Conservation (phyloP, 2,797 vertebrate genomes). For the Acrossocheilus fasciatus region DNA sequence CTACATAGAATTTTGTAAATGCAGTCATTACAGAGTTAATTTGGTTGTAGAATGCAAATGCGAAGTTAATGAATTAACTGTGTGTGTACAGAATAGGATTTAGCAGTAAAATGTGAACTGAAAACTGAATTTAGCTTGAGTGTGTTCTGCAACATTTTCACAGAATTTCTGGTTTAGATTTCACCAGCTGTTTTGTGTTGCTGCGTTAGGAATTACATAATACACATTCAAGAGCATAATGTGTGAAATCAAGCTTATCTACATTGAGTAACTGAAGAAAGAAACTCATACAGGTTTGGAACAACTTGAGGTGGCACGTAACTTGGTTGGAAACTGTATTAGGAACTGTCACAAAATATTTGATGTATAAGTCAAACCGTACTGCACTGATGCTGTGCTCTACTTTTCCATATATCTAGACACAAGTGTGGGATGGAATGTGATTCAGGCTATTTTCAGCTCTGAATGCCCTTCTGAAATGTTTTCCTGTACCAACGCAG, state of each 20-base stretch:
- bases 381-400: background rate
- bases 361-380: background rate
- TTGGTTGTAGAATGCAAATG: background rate
- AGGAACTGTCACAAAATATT: background rate
- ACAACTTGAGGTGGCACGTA: background rate
- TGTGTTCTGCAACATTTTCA: too few relatives aligned
- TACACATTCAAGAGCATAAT: background rate
- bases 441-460: background rate
- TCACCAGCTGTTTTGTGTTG: background rate
- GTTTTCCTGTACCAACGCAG: background rate
- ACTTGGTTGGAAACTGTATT: conserved; percentile 5
- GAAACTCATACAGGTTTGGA: background rate
- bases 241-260: background rate
- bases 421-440: background rate
- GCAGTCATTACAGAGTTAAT: background rate
- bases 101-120: background rate
- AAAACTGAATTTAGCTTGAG: background rate
- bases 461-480: conserved; percentile 2
- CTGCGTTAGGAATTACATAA: background rate
- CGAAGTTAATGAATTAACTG: background rate
- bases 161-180: background rate
- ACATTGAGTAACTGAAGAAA: background rate
- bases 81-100: background rate
- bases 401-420: conserved; percentile 6
- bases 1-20: background rate